A percentile compares a stretch with the other conserved stretches of the same genome.
Evolutionary conservation across 2,113 vertebrate species (phyloP).

Genomic region (Lamprotornis superbus): DNA sequence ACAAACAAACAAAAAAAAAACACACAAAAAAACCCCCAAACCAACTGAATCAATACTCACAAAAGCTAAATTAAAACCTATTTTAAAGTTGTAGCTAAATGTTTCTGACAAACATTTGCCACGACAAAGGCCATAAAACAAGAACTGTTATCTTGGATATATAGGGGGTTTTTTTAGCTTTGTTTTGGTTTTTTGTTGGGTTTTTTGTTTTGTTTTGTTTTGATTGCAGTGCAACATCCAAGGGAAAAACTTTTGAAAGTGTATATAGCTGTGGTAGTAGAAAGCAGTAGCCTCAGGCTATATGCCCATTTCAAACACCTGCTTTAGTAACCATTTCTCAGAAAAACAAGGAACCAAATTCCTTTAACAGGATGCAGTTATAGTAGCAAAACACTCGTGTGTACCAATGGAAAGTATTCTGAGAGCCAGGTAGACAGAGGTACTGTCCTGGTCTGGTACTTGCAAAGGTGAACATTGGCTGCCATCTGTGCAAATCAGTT

Average conservation of each 20-base stretch:
- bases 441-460: neutral
- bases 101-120: neutral
- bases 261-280: neutral
- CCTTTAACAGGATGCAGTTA: neutral
- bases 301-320: neutral
- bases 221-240: neutral
- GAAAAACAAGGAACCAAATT: neutral
- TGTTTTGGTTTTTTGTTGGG: too few species aligned
- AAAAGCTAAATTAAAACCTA: neutral
- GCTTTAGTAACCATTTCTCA: neutral
- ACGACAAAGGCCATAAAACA: neutral
- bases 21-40: neutral
- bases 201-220: neutral
- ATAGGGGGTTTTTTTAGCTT: fast-evolving
- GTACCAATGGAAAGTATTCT: neutral
- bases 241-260: neutral
- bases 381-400: neutral
- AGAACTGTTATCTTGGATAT: neutral
- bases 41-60: neutral
- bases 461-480: neutral
- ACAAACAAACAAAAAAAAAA: neutral
- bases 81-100: neutral
- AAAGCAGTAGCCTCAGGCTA: neutral
- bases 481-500: neutral
- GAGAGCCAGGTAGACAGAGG: neutral